Percentiles rank a stretch among this genome's conserved stretches.
Evolutionary conservation across 2,113 vertebrate genomes (phyloP).

Genomic region (Anhinga rufa): DNA sequence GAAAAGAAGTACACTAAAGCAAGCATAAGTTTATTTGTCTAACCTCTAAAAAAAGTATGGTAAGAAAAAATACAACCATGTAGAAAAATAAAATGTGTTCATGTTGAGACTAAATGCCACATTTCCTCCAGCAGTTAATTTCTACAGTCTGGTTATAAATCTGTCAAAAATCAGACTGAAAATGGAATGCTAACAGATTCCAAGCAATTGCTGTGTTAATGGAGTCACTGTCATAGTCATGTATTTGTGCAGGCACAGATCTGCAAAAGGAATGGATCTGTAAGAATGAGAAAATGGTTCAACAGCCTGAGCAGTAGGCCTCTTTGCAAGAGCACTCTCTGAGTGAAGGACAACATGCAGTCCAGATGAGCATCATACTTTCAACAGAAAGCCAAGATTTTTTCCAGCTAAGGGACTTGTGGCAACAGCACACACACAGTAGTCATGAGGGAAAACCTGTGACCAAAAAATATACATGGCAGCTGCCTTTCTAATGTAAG

Average conservation of each 20-base stretch:
- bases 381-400: not conserved
- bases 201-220: conserved; percentile 18
- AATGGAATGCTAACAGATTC: conserved; percentile 15
- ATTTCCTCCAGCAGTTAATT: conserved; percentile 34
- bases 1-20: not conserved
- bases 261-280: not conserved
- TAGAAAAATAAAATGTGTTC: conserved; percentile 31
- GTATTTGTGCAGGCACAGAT: not conserved
- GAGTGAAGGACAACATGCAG: not conserved
- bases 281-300: not conserved
- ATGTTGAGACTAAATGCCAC: conserved; percentile 15
- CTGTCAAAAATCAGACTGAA: conserved; percentile 45
- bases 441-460: not conserved
- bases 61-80: not conserved
- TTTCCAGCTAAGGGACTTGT: not conserved
- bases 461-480: not conserved
- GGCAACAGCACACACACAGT: not conserved
- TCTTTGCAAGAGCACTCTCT: not conserved
- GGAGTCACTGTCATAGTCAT: not conserved
- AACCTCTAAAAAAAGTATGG: not conserved
- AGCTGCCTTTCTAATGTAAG: not conserved
- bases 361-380: not conserved
- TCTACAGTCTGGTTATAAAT: conserved; percentile 36
- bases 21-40: not conserved
- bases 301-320: not conserved